Evolutionary conservation across 1,140 invertebrate genomes (phyloP).

Genomic region (Trypoxylus dichotomus): DNA sequence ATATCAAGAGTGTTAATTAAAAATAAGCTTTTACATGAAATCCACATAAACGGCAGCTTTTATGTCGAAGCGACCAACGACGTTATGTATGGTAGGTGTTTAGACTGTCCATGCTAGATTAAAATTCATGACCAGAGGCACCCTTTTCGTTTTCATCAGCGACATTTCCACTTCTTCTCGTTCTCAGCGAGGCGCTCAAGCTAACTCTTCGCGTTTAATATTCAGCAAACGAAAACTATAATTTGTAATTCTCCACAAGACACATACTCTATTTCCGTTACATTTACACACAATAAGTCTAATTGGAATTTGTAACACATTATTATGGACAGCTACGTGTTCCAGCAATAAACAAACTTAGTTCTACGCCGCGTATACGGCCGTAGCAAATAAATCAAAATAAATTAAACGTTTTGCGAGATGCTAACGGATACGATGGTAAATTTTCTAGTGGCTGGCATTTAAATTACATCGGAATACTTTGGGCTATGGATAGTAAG

Average conservation of each 20-base stretch:
- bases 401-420: not conserved
- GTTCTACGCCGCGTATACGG: not conserved
- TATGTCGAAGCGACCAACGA: not conserved
- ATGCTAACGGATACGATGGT: not conserved
- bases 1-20: too few species aligned
- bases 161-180: slow-evolving; percentile 7
- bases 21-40: too few species aligned
- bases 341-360: not conserved
- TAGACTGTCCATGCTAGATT: not conserved
- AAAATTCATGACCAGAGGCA: not conserved
- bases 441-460: not conserved
- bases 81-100: not conserved
- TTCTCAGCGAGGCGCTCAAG: not conserved
- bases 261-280: slow-evolving; percentile 9
- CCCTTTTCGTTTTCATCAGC: not conserved
- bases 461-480: too few species aligned
- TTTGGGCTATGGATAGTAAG: too few species aligned
- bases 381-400: not conserved
- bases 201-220: not conserved
- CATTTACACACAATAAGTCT: slow-evolving; percentile 20
- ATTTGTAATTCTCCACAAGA: slow-evolving; percentile 16
- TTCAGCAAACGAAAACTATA: slow-evolving; percentile 1
- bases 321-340: not conserved
- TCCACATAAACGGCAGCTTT: too few species aligned
- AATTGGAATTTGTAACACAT: slow-evolving; percentile 22